These are phyloP conservation scores for Temnothorax ravouxi DNA, from an alignment of 2,888 invertebrate genomes.

Conservation along the genomic window DNA sequence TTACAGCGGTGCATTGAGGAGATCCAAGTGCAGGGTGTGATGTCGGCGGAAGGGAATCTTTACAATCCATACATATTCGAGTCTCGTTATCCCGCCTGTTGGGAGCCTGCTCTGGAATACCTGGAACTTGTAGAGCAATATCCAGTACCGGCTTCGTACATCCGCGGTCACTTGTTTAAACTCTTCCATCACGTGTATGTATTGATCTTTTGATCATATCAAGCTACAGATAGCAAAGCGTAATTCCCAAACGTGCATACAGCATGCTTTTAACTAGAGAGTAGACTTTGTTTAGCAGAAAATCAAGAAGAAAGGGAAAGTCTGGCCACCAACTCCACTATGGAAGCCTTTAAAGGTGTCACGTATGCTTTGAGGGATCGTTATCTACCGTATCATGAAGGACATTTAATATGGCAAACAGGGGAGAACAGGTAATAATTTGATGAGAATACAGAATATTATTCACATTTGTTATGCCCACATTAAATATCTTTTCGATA, in stretches of 20 bases:
- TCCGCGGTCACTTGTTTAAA: conserved; percentile 98
- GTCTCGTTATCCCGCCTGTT: conserved; percentile 92
- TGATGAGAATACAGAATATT: background rate
- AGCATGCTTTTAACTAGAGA: conserved; percentile 82
- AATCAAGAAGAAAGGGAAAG: conserved; percentile 92
- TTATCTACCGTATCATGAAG: conserved; percentile 92
- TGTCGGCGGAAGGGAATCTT: conserved; percentile 98
- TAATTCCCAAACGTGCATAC: conserved; percentile 37
- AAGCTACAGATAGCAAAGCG: conserved; percentile 13
- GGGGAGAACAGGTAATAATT: conserved; percentile 84
- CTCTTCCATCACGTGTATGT: conserved; percentile 97
- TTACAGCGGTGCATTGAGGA: conserved; percentile 93
- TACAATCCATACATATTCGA: conserved; percentile 98
- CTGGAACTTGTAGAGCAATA: conserved; percentile 93
- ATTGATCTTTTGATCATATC: background rate
- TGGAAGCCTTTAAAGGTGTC: conserved; percentile 91
- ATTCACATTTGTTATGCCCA: background rate
- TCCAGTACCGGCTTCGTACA: conserved; percentile 95
- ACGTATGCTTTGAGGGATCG: conserved; percentile 90
- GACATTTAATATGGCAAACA: conserved; percentile 87
- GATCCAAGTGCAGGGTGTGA: conserved; percentile 95
- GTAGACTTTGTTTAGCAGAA: conserved; percentile 91
- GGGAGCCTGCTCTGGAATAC: conserved; percentile 96
- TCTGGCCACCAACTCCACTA: conserved; percentile 92
- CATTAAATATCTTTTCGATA: conserved; percentile 1